Base-by-base conservation (phyloP, 2,797 vertebrate genomes). In the Rhynchotus rufescens region DNA sequence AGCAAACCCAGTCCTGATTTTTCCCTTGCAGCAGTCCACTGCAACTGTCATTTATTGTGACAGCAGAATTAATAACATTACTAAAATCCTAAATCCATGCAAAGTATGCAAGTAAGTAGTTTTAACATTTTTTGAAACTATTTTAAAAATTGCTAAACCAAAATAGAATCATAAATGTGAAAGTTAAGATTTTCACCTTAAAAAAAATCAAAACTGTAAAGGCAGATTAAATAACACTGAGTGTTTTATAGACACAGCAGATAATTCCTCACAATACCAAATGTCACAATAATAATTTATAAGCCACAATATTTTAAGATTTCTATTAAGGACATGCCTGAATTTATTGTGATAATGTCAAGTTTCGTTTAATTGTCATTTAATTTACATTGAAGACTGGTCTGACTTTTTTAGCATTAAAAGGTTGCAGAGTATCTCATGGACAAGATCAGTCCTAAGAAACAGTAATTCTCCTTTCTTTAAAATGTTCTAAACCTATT, bases 401-500 rank as follows among this genome's bases (percentile, higher is more conserved):
- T 93, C 95, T 94, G 78, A 84, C 81, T 79, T 49, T 60, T 71
- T 93, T 51, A 86, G 15, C 38, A 90, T 79, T 90, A 84, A 94
- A 95, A 93, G n/a, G 21, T 85, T 85, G 59, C 56, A 82, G 79
- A 91, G 73, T 61, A 82, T 60, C 34, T 73, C 40, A 32, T 69
- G 66, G 69, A 89, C 5, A 28, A 91, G 59, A 86, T 56, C 67
- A 84, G 34, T 23, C 36, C 61, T 86, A 56, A 54, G 57, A 66
- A 91, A 79, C 45, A 89, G 82, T 74, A 94, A 68, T 1, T 20
- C 16, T 81, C 32, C 54, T 12, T 66, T 86, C 26, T 89, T 94
- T 88, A 89, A 91, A 89, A 69, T 91, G 45, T 40, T 95, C 74
- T 92, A 92, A 95, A 93, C 88, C 76, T 93, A 92, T 86, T 96